phyloP scores from a whole-genome alignment of 2,888 invertebrate species.

The Pristionchus exspectatus region DNA sequence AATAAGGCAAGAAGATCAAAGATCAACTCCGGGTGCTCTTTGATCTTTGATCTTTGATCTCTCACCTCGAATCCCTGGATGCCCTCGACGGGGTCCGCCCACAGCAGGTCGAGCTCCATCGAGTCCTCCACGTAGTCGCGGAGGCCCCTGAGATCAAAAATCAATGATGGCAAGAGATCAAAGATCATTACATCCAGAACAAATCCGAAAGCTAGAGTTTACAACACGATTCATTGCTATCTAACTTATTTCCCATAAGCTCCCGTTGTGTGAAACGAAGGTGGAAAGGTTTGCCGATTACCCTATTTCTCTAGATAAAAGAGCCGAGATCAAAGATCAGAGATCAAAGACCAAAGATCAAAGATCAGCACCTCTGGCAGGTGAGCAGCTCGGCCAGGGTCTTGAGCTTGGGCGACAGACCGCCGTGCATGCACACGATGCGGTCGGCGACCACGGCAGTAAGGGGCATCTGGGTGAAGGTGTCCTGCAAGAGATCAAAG shows the following conservation, averaged over 20 bases:
- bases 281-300: too few relatives aligned
- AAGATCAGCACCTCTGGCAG: neutral
- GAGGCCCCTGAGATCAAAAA: neutral
- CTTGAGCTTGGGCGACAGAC: conserved; percentile 24
- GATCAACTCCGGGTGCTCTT: too few relatives aligned
- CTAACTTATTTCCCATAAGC: too few relatives aligned
- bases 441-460: neutral
- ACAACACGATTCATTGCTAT: too few relatives aligned
- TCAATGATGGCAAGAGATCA: neutral
- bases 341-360: neutral
- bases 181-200: neutral
- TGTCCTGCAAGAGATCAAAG: neutral
- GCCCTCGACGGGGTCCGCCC: conserved; percentile 22
- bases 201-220: neutral
- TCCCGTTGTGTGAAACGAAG: too few relatives aligned
- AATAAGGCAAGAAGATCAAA: too few relatives aligned
- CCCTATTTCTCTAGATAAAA: too few relatives aligned
- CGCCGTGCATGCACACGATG: conserved; percentile 22
- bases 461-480: neutral
- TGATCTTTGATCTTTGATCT: conserved; percentile 10
- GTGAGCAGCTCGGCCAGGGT: neutral
- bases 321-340: too few relatives aligned
- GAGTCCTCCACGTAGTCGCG: conserved; percentile 21
- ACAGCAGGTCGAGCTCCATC: conserved; percentile 6
- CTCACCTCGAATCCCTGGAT: conserved; percentile 18